Base-by-base conservation (phyloP, 2,888 invertebrate species). In the Lottia gigantea region DNA sequence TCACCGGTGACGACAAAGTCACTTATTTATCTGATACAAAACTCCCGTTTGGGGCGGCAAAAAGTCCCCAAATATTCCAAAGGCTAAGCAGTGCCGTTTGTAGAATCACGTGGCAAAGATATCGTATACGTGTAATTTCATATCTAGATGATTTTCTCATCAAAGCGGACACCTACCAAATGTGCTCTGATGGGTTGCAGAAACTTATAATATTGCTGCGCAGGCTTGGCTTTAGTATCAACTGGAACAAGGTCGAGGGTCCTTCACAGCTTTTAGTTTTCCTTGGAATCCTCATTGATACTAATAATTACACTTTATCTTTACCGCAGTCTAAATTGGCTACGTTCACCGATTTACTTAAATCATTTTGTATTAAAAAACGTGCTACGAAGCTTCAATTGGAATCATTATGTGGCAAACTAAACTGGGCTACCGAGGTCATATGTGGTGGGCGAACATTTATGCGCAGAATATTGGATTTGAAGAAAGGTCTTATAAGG, bases 101-200 rank as follows among this genome's bases (percentile, higher is more conserved):
- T 64, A 16, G 31, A 16, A 64, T 64, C 7, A 64, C 31, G 64
- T 12, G 40, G 40, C 64, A 40, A 19, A 2, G 64, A 15, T 40
- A 64, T 40, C 2, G 40, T n/a, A 23, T 46, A 31, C 25, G 31
- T 40, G 26, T 26, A 12, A 64, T 64, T 46, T 26, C 64, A 40
- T 64, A 64, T 25, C 64, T 64, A 3, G 64, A 64, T 64, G 64
- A 64, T 46, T 64, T 64, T n/a, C 40, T 64, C 31, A 15, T 64
- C 19, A 64, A 31, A 19, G 64, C 40, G 46, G 46, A 25, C 45
- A 40, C 0, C 15, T 64, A 31, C 40, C 45, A 26, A 19, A 40
- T 40, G 40, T 64, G 64, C 49, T n/a, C 6, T 49, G n/a, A 3
- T 49, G 49, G 15, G 6, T 14, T 49, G 7, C 16, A 16, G 16